A percentile compares a stretch with the other conserved stretches of the same genome.
Evolutionary conservation across 2,113 vertebrate species (phyloP).

Genomic region (Athene noctua): DNA sequence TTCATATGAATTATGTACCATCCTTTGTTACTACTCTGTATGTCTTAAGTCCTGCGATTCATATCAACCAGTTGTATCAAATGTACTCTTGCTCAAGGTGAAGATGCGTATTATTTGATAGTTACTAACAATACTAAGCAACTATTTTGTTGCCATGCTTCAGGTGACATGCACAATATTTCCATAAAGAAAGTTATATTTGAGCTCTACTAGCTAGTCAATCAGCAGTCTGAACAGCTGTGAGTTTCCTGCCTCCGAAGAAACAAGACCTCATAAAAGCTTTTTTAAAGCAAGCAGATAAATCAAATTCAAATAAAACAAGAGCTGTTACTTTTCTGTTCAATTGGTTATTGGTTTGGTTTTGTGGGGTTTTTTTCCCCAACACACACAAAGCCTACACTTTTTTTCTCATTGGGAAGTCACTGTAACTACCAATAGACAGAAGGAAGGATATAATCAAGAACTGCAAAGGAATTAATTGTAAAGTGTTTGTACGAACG

Average conservation of each 20-base stretch:
- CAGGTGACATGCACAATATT: neutral
- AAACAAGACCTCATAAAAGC: neutral
- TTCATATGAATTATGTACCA: neutral
- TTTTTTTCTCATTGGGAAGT: neutral
- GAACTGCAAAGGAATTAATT: neutral
- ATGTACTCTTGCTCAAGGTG: neutral
- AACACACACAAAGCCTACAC: neutral
- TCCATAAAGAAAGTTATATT: neutral
- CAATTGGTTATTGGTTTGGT: neutral
- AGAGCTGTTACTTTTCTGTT: neutral
- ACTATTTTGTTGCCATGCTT: neutral
- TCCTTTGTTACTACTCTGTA: neutral
- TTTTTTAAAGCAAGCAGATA: neutral
- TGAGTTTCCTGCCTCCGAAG: neutral
- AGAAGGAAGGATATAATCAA: neutral
- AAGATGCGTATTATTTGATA: neutral
- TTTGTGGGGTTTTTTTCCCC: neutral
- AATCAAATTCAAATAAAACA: neutral
- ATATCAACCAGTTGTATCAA: neutral
- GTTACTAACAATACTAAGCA: neutral
- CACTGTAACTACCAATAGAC: neutral
- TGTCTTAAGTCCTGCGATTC: rapidly evolving
- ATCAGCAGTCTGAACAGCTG: neutral
- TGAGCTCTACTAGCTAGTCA: neutral
- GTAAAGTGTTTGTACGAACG: neutral